These are phyloP conservation scores for Venusia cambrica DNA, from an alignment of 2,888 invertebrate species.

Conservation along the genomic window DNA sequence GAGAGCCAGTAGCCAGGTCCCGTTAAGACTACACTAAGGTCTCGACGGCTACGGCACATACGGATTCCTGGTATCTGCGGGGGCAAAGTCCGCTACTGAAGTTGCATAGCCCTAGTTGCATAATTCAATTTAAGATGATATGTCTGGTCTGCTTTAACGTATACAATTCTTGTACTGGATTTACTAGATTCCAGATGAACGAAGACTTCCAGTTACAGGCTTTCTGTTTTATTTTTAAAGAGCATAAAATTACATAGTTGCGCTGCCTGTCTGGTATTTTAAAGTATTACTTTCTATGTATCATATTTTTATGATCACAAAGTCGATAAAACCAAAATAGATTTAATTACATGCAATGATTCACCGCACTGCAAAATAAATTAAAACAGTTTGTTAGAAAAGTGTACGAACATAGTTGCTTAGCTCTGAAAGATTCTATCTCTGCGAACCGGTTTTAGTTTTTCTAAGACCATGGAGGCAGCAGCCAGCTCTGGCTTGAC, in stretches of 20 bases:
- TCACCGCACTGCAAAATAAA: conserved; percentile 23
- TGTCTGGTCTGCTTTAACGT: no score
- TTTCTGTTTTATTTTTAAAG: not conserved
- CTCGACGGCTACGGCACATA: no score
- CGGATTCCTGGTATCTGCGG: no score
- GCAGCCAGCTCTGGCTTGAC: conserved; percentile 26
- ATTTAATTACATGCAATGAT: conserved; percentile 32
- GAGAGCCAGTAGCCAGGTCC: not conserved
- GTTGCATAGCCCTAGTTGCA: no score
- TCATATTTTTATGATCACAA: conserved; percentile 2
- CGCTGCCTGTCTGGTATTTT: conserved; percentile 1
- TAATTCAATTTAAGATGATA: not conserved
- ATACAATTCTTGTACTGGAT: no score
- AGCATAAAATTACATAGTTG: conserved; percentile 2
- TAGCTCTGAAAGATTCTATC: conserved; percentile 45
- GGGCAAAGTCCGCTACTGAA: no score
- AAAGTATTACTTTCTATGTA: no score
- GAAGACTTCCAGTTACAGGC: no score
- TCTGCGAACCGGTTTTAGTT: conserved; percentile 62
- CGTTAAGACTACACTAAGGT: no score
- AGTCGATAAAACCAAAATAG: conserved; percentile 25
- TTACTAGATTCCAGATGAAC: no score
- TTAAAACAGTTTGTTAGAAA: conserved; percentile 37
- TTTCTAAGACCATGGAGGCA: conserved; percentile 57
- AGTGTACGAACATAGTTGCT: conserved; percentile 37